Evolutionary conservation across 2,113 vertebrate genomes (phyloP), one percentile per base, ranked within the genome.

Genomic region (Larimichthys polyactis): DNA sequence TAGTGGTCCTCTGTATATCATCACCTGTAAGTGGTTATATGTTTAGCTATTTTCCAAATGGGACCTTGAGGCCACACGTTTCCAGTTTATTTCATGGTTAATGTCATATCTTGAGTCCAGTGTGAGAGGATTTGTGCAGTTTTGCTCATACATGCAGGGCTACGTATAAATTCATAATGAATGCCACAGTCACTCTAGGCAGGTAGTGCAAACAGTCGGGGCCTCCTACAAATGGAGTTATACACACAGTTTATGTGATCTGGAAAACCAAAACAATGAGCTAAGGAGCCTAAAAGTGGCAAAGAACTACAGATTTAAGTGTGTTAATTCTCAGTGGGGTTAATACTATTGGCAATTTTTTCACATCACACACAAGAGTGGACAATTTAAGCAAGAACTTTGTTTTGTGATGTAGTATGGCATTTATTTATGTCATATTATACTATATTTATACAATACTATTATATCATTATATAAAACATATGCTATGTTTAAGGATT

Each of bases 181-280:
- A 16, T 16, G 40, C 12, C 5, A 65, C 22, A 22, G 5, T 14
- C 9, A 32, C 22, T 27, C 58, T 24, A 12, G 36, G 4, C 14
- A 44, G 40, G 15, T 17, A 58, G 24, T 4, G 8, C 44, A 49
- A 52, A 51, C 12, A 52, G 48, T 78, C 67, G 15, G 64, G 20
- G 75, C 64, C 29, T 54, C 19, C 60, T 40, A n/a, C 9, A 12
- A n/a, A 63, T 43, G 32, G 10, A 68, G 5, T 65, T 40, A 22
- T 11, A 9, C 24, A 51, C 20, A 29, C 4, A 49, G 43, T 48
- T 66, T 46, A 65, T 24, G 19, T 48, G 22, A 22, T 17, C 44
- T 67, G 43, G 15, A 29, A 68, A 68, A 49, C 64, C n/a, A 49
- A 27, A 65, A 65, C 43, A 65, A 65, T 11, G 4, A 60, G 59